Evolutionary conservation across 2,113 vertebrate species (phyloP), one percentile per base, ranked within the genome.

Genomic region (Cryptotis parvus): DNA sequence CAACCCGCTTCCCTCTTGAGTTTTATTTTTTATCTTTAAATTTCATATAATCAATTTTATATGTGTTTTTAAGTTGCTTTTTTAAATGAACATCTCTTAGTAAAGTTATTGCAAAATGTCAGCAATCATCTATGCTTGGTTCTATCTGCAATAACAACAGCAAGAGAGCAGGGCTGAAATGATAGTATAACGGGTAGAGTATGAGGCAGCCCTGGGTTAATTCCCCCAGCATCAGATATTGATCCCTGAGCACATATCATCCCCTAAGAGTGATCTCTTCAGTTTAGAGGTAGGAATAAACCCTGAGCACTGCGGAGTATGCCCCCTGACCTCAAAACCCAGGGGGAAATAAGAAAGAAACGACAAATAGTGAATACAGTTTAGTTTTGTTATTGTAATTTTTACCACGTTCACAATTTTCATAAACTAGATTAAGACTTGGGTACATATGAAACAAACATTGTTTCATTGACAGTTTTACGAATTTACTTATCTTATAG

Each of bases 61-160:
- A 29, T 58, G 27, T 65, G 22, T 65, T 65, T 29, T 58, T 7
- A 65, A 65, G 27, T 65, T 29, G 29, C 29, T 29, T 58, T 63
- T 65, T 65, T 31, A 87, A 80, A 89, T 91, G 69, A 82, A 29
- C 3, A 75, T 20, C 24, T 72, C 52, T 92, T 11, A 43, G 33
- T 95, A 84, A 29, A 87, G 55, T 92, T 90, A 35, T 3, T 72
- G 31, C 22, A 61, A 75, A 85, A 29, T 58, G 66, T 80, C 35
- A 49, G 10, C 11, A 43, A 18, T 35, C 11, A 68, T 87, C 55
- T 37, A 43, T 69, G 70, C 49, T 45, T 39, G 6, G 0, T 70
- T 43, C 43, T 41, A 70, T 49, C 69, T 81, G 22, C 29, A 85
- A 69, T 37, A 69, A 91, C 1, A 58, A 90, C 79, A 63, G 43